Conservation (phyloP, 2,888 invertebrate genomes). For the Pseudococcus jackbeardsleyi region DNA sequence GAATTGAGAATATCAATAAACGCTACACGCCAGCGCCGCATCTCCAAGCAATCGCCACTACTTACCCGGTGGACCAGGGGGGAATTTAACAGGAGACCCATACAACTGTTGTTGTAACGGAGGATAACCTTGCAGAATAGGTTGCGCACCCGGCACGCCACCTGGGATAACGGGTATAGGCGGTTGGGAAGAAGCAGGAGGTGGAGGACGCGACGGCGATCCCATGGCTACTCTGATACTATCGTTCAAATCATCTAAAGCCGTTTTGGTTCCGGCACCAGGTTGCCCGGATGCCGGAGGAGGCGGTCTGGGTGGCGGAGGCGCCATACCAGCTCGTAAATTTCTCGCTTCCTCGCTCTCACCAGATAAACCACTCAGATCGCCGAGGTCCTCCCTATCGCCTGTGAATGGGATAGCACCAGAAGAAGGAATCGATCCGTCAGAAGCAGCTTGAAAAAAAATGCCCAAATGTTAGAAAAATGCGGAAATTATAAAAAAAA, state of each 20-base stretch:
- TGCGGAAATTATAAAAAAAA: not conserved
- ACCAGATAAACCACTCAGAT: slow-evolving; percentile 70
- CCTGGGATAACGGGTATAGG: slow-evolving; percentile 8
- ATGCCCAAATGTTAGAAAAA: not conserved
- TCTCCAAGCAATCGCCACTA: slow-evolving; percentile 14
- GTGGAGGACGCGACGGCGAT: slow-evolving; percentile 66
- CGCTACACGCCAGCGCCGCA: not conserved
- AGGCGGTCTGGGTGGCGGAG: slow-evolving; percentile 71
- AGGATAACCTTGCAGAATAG: slow-evolving; percentile 54
- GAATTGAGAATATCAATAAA: not conserved
- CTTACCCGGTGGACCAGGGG: slow-evolving; percentile 62
- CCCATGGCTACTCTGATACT: slow-evolving; percentile 79
- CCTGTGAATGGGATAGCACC: not conserved
- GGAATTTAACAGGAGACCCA: slow-evolving; percentile 67
- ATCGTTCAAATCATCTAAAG: slow-evolving; percentile 79
- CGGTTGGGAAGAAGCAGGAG: slow-evolving; percentile 66
- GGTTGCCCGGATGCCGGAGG: slow-evolving; percentile 66
- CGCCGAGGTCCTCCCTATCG: slow-evolving; percentile 68
- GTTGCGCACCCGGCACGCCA: slow-evolving; percentile 43
- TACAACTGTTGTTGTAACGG: slow-evolving; percentile 66
- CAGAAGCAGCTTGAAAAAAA: slow-evolving; percentile 71
- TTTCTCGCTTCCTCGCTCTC: slow-evolving; percentile 69
- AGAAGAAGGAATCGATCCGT: slow-evolving; percentile 69
- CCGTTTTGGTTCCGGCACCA: slow-evolving; percentile 72
- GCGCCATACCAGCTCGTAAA: slow-evolving; percentile 68